A percentile compares a stretch with the other conserved stretches of the same genome.
phyloP scores from a whole-genome alignment of 2,888 invertebrate species.

The Scaptomyza cyrtandrae region DNA sequence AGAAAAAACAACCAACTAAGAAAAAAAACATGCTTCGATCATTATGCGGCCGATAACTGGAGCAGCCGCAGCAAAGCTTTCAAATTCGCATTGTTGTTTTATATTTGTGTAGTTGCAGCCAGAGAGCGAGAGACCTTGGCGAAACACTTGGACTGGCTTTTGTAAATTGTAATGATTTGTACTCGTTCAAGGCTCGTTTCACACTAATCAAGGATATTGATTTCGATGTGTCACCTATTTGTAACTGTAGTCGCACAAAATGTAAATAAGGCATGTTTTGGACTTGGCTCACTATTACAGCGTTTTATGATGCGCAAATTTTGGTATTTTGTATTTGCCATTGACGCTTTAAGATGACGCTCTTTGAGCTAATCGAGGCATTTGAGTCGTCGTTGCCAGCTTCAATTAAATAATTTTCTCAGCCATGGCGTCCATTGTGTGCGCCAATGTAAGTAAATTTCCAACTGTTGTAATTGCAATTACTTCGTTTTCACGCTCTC shows the following conservation, averaged over 20 bases:
- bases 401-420: slow-evolving; percentile 12
- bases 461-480: slow-evolving; percentile 53
- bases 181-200: slow-evolving; percentile 18
- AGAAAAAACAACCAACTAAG: slow-evolving; percentile 6
- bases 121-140: slow-evolving; percentile 20
- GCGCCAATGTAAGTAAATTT: slow-evolving; percentile 8
- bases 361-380: slow-evolving; percentile 38
- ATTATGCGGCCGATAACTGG: slow-evolving; percentile 68
- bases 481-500: slow-evolving; percentile 31
- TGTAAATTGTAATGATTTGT: slow-evolving; percentile 23
- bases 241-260: not conserved
- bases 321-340: slow-evolving; percentile 25
- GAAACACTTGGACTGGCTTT: slow-evolving; percentile 6
- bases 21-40: slow-evolving; percentile 39
- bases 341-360: slow-evolving; percentile 38
- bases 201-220: slow-evolving; percentile 37
- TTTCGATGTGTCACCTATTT: slow-evolving; percentile 9
- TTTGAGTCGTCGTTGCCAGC: slow-evolving; percentile 31
- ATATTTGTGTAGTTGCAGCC: slow-evolving; percentile 27
- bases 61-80: slow-evolving; percentile 57
- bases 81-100: slow-evolving; percentile 50
- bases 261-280: slow-evolving; percentile 41
- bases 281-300: slow-evolving; percentile 62
- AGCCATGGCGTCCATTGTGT: slow-evolving; percentile 12
- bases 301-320: slow-evolving; percentile 52